Base-by-base conservation (phyloP, 2,113 vertebrate species). In the Gallinago undulata region DNA sequence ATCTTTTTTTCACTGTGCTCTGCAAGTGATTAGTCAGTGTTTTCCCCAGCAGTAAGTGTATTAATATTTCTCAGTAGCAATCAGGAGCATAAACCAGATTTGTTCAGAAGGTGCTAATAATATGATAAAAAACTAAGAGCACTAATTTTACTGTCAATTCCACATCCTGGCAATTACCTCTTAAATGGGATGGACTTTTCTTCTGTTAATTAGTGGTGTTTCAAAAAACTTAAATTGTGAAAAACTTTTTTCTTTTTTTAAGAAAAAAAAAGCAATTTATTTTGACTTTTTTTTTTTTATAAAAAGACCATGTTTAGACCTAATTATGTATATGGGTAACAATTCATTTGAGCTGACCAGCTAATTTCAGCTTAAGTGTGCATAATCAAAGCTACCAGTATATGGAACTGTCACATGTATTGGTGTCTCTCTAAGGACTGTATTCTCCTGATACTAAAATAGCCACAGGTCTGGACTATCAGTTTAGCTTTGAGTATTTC, bases 111-210 rank as follows among this genome's bases (percentile, higher is more conserved):
- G 37, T 48, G 62, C 31, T 97, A 97, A 96, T 94, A 97, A 86
- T 55, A 94, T 48, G 76, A 96, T 37, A 60, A 95, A 92, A 95
- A 96, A 37, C 30, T 27, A 91, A 87, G 55, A 96, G n/a, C 68
- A 75, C 30, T 95, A 96, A 97, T 97, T 97, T 98, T 96, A 47
- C 77, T 97, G 83, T 97, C 96, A 97, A 84, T 97, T 97, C 83
- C 83, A 77, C 92, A 96, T 84, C 43, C 66, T 94, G 88, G 76
- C 69, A 98, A 96, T 96, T 96, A 94, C 59, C 45, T 84, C 45
- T 81, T 92, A 97, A 96, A 96, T 47, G 95, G 76, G 57, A 35
- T 94, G 68, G 63, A 92, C 45, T 97, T 93, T 93, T 94, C 60
- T 96, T 77, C 73, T 69, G 17, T 67, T 85, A 97, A 97, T 96